A percentile compares a stretch with the other conserved stretches of the same genome.
Evolutionary conservation across 2,888 invertebrate genomes (phyloP).

Genomic region (Tachina fera): DNA sequence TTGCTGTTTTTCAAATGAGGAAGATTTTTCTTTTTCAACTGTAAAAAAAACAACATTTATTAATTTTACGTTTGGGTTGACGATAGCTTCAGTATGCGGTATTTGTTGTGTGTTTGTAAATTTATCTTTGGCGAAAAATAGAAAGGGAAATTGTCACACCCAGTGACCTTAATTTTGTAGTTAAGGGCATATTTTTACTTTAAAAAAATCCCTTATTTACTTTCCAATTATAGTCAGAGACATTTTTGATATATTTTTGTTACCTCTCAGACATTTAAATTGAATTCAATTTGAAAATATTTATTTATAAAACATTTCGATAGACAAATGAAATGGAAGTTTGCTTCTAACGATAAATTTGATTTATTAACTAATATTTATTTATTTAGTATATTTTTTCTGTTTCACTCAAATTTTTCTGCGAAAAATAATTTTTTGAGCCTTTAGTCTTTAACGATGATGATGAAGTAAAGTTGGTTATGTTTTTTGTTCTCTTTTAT

Average conservation of each 20-base stretch:
- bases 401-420: conserved; percentile 4
- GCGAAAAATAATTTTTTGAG: conserved; percentile 39
- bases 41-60: conserved; percentile 49
- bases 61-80: conserved; percentile 30
- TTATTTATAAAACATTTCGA: neutral
- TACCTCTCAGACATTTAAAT: conserved; percentile 15
- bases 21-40: conserved; percentile 19
- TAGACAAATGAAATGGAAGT: conserved; percentile 20
- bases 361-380: conserved; percentile 49
- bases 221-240: conserved; percentile 38
- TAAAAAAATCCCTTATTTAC: neutral
- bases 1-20: conserved; percentile 46
- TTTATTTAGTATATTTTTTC: conserved; percentile 18
- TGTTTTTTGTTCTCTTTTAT: conserved; percentile 44
- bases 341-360: conserved; percentile 30
- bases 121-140: neutral
- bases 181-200: conserved; percentile 61
- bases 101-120: neutral
- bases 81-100: neutral
- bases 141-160: conserved; percentile 67
- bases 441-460: conserved; percentile 24
- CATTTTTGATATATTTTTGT: conserved; percentile 12
- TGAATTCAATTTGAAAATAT: conserved; percentile 40
- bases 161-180: conserved; percentile 70
- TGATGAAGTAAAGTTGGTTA: conserved; percentile 57